Percentiles rank a stretch among this genome's conserved stretches.
Conservation (phyloP, 2,797 vertebrate genomes). For the Sitta carolinensis region DNA sequence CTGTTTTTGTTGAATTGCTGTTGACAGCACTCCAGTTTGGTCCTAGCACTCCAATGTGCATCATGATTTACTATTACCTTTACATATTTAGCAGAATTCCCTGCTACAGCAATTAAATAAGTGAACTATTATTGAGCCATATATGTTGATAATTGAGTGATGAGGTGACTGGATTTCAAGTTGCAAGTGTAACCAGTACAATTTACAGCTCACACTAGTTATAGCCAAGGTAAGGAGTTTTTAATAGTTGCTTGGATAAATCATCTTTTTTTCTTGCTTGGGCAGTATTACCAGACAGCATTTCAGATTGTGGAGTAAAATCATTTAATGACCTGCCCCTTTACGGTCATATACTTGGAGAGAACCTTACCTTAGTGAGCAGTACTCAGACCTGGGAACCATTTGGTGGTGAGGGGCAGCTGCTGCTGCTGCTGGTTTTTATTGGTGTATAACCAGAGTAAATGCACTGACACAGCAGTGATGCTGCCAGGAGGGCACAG, state of each 20-base stretch:
- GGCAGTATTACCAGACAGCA: background rate
- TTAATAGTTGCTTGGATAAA: background rate
- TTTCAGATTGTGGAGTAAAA: background rate
- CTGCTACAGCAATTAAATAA: background rate
- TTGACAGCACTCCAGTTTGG: background rate
- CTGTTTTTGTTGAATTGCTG: background rate
- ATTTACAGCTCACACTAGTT: background rate
- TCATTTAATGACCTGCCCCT: background rate
- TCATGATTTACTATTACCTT: background rate
- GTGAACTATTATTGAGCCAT: background rate
- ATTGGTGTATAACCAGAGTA: background rate
- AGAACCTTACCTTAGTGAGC: background rate
- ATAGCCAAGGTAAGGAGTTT: conserved; percentile 23
- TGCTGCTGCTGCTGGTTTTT: background rate
- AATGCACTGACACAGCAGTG: background rate
- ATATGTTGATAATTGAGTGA: background rate
- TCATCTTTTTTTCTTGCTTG: background rate
- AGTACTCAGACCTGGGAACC: background rate
- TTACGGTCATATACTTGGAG: background rate
- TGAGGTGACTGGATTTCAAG: background rate
- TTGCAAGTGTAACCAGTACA: background rate
- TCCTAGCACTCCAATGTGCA: background rate
- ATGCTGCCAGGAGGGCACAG: background rate
- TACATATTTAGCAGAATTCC: background rate
- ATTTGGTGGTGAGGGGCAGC: background rate